Base-by-base conservation (phyloP, 2,113 vertebrate species). In the Choloepus hoffmanni region DNA sequence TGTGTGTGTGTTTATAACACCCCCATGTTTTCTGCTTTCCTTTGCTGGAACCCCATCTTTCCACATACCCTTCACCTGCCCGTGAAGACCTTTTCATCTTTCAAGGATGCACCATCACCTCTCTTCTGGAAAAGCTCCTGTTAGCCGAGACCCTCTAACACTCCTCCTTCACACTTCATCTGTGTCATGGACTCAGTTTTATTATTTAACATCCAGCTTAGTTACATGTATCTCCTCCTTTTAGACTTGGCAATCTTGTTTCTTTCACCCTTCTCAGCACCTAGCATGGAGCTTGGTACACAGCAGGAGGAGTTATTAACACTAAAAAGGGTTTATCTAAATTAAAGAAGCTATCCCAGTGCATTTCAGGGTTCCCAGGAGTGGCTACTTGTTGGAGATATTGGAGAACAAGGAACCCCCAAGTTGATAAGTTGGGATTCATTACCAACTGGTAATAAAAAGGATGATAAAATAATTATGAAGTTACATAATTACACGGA, bases 121-220 rank as follows among this genome's bases (percentile, higher is more conserved):
- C 72, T 84, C 70, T 76, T 63, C 48, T 13, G 30, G 50, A 81
- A 26, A 30, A 88, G 33, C 14, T 70, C 23, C 43, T 1, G 0
- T 5, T 7, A n/a, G 19, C 76, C 26, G 3, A n/a, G 45, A 10
- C 0, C 16, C 24, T n/a, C 13, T 0, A 5, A 3, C 19, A 2
- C 18, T 6, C 70, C 60, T 33, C 2, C 45, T 74, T 3, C 10
- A 8, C 28, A 23, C 65, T 55, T 55, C 21, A 13, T 2, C 81
- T 63, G 24, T 76, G n/a, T 13, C 45, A 30, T 45, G 9, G 23
- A 28, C 33, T 83, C 72, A 21, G n/a, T 58, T 45, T 58, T 72
- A 18, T 21, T 58, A 24, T 45, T 86, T 83, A 50, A 13, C 11
- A 79, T 40, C 5, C 55, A 82, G 62, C 72, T 85, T 85, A 11